phyloP scores from a whole-genome alignment of 2,113 vertebrate genomes.

The Cryptotis parvus region DNA sequence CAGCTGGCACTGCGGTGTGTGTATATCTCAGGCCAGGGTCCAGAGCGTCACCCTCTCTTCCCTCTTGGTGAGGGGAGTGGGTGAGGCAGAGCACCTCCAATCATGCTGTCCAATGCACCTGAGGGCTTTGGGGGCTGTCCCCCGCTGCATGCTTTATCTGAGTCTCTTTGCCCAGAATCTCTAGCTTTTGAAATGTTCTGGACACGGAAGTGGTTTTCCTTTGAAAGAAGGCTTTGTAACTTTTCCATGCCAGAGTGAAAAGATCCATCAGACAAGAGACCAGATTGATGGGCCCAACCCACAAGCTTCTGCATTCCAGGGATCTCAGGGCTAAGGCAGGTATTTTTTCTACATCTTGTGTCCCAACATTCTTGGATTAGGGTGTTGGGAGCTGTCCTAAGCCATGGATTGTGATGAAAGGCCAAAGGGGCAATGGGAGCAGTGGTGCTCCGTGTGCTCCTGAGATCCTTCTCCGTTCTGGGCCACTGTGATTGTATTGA shows the following conservation, averaged over 20 bases:
- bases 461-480: constrained; percentile 34
- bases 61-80: constrained; percentile 26
- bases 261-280: not conserved
- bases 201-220: constrained; percentile 23
- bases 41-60: constrained; percentile 70
- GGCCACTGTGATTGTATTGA: constrained; percentile 85
- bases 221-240: constrained; percentile 35
- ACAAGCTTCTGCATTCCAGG: not conserved
- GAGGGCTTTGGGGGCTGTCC: constrained; percentile 35
- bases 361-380: not conserved
- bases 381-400: constrained; percentile 35
- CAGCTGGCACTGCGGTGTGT: constrained; percentile 56
- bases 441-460: not conserved
- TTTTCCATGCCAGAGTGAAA: constrained; percentile 52
- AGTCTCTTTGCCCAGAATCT: constrained; percentile 17
- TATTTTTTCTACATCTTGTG: constrained; percentile 5
- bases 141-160: constrained; percentile 44
- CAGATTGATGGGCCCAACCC: constrained; percentile 44
- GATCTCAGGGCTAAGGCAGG: constrained; percentile 22
- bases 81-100: constrained; percentile 65
- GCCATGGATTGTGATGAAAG: constrained; percentile 29
- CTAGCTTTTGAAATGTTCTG: constrained; percentile 39
- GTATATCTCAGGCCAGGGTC: constrained; percentile 62
- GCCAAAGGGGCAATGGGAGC: not conserved
- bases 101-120: constrained; percentile 35